Percentiles rank a stretch among this genome's conserved stretches.
Evolutionary conservation across 2,888 invertebrate species (phyloP).

Genomic region (Clivina fossor): DNA sequence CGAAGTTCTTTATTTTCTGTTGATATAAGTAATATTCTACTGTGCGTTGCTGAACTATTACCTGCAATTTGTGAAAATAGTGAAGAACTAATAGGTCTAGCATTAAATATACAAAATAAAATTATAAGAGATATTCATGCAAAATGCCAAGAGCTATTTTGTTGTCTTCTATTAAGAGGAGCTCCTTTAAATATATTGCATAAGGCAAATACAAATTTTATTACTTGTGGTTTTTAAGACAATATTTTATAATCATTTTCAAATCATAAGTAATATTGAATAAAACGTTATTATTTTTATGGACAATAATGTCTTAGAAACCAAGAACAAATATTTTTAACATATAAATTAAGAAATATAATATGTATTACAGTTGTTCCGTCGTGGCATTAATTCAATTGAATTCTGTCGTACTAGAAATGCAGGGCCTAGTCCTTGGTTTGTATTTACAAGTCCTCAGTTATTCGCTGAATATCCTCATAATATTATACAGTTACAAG

Average conservation of each 20-base stretch:
- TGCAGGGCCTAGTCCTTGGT: slow-evolving; percentile 67
- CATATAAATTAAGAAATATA: slow-evolving; percentile 7
- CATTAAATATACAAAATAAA: slow-evolving; percentile 61
- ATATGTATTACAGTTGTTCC: slow-evolving; percentile 53
- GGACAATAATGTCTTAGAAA: slow-evolving; percentile 9
- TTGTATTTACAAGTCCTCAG: slow-evolving; percentile 67
- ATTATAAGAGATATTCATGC: slow-evolving; percentile 80
- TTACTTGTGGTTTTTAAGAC: too few relatives aligned
- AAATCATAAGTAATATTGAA: too few relatives aligned
- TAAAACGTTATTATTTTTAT: too few relatives aligned
- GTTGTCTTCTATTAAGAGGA: slow-evolving; percentile 73
- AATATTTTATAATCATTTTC: too few relatives aligned
- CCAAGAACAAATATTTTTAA: slow-evolving; percentile 11
- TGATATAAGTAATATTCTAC: slow-evolving; percentile 74
- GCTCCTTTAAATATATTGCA: slow-evolving; percentile 73
- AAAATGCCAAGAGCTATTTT: slow-evolving; percentile 78
- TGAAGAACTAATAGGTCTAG: slow-evolving; percentile 63
- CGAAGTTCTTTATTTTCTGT: slow-evolving; percentile 64
- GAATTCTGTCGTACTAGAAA: slow-evolving; percentile 59
- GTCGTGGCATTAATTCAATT: slow-evolving; percentile 60
- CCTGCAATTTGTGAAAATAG: slow-evolving; percentile 68
- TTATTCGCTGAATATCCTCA: slow-evolving; percentile 57
- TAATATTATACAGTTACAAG: slow-evolving; percentile 52
- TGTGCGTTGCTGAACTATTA: slow-evolving; percentile 73
- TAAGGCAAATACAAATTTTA: slow-evolving; percentile 63